These are phyloP conservation scores for Pomacea maculata DNA, from an alignment of 1,140 invertebrate genomes.

Conservation along the genomic window DNA sequence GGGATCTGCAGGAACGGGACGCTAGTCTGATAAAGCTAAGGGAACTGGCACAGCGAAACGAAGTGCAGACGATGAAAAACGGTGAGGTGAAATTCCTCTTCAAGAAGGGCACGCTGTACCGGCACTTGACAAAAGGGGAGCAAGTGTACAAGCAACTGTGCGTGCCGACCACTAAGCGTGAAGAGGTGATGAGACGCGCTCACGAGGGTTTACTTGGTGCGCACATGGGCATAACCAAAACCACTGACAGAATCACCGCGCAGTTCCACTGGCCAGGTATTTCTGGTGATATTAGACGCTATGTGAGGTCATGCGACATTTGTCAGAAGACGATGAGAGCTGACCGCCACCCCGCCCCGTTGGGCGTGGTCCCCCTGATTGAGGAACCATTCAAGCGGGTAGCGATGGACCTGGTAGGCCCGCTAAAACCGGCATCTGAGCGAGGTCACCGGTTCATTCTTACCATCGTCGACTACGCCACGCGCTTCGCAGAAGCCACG, in stretches of 20 bases:
- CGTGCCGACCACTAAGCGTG: too few relatives aligned
- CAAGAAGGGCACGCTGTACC: too few relatives aligned
- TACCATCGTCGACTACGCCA: conserved; percentile 33
- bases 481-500: conserved; percentile 28
- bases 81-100: too few relatives aligned
- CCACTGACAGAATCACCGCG: conserved; percentile 6
- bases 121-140: too few relatives aligned
- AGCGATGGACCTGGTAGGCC: conserved; percentile 37
- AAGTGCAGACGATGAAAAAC: too few relatives aligned
- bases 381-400: conserved; percentile 37
- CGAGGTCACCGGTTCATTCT: conserved; percentile 38
- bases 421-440: conserved; percentile 26
- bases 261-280: conserved; percentile 28
- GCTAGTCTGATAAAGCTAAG: too few relatives aligned
- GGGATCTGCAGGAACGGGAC: too few relatives aligned
- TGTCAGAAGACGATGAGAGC: conserved; percentile 26
- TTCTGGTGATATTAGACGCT: conserved; percentile 11
- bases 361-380: conserved; percentile 29
- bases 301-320: conserved; percentile 23
- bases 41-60: too few relatives aligned
- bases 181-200: background rate
- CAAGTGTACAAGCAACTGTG: too few relatives aligned
- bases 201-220: conserved; percentile 21
- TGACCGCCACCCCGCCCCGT: conserved; percentile 11
- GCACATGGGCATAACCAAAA: conserved; percentile 17